Conservation (phyloP, 2,113 vertebrate species). For the Thomomys bottae region DNA sequence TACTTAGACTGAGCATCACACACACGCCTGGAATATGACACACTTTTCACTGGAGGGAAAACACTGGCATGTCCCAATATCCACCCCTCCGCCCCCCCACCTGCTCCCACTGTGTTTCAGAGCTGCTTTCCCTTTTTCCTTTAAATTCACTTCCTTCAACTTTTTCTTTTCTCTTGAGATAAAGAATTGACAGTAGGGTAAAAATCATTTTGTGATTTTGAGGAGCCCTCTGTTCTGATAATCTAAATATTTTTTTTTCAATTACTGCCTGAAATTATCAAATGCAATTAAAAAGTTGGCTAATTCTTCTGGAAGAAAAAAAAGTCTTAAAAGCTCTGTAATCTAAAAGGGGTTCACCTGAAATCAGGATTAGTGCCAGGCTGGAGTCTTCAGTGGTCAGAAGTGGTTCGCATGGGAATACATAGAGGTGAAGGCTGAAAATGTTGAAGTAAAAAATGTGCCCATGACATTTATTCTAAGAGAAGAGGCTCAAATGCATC, state of each 20-base stretch:
- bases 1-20: conserved; percentile 41
- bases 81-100: too few species aligned
- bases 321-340: background rate
- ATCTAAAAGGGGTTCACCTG: background rate
- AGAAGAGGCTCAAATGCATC: background rate
- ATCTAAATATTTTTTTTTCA: background rate
- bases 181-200: conserved; percentile 9
- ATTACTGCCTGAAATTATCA: background rate
- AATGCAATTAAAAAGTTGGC: conserved; percentile 47
- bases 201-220: conserved; percentile 7
- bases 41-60: conserved; percentile 44
- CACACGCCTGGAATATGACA: background rate
- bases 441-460: background rate
- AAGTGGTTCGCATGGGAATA: background rate
- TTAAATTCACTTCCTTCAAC: conserved; percentile 47
- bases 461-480: background rate
- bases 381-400: background rate
- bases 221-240: conserved; percentile 41
- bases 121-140: background rate
- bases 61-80: background rate
- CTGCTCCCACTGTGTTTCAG: background rate
- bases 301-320: conserved; percentile 13
- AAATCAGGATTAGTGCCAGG: background rate
- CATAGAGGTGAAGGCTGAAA: background rate
- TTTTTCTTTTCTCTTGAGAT: conserved; percentile 52